phyloP scores from a whole-genome alignment of 2,797 vertebrate genomes.

The Scolopax bukidnonensis region DNA sequence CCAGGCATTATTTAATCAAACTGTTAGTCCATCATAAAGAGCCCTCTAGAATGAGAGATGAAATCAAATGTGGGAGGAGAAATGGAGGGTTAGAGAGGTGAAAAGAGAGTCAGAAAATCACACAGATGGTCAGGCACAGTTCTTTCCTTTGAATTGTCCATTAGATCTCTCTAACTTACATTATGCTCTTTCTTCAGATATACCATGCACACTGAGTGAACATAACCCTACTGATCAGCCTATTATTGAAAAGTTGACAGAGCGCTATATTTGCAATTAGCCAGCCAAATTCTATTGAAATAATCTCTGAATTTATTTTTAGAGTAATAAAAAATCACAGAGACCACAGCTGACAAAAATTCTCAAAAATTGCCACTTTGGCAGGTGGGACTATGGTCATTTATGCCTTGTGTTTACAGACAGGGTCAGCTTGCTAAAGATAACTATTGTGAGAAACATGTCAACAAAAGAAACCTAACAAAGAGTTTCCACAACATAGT shows the following conservation, averaged over 20 bases:
- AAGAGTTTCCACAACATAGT: background rate
- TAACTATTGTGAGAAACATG: background rate
- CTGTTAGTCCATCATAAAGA: background rate
- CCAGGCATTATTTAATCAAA: background rate
- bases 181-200: background rate
- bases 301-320: background rate
- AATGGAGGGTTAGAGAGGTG: background rate
- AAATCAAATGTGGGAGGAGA: background rate
- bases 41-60: background rate
- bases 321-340: background rate
- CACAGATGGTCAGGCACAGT: background rate
- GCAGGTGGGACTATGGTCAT: background rate
- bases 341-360: background rate
- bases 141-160: background rate
- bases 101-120: background rate
- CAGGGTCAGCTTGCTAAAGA: background rate
- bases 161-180: background rate
- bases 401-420: background rate
- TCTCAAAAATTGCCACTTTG: background rate
- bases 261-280: background rate
- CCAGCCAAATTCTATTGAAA: background rate
- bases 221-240: background rate
- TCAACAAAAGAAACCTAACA: background rate
- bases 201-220: background rate
- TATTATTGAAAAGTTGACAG: background rate